phyloP scores from a whole-genome alignment of 1,140 invertebrate species.

The Periplaneta americana region DNA sequence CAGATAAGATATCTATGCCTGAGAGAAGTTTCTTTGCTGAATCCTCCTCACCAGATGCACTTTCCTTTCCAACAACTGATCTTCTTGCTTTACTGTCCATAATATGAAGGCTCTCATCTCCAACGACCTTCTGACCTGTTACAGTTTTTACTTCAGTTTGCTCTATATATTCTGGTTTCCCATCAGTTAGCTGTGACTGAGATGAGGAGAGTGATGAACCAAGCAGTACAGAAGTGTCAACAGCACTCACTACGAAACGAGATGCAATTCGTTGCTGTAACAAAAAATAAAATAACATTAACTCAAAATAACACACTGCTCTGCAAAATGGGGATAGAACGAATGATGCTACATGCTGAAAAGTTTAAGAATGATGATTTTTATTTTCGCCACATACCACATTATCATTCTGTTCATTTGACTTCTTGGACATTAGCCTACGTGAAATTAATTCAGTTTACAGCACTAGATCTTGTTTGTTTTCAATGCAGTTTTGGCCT shows the following conservation, averaged over 20 bases:
- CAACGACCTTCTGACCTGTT: background rate
- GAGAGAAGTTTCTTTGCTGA: background rate
- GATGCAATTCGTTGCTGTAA: slow-evolving; percentile 60
- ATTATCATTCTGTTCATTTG: no score
- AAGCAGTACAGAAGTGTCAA: slow-evolving; percentile 35
- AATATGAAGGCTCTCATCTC: no score
- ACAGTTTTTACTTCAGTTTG: background rate
- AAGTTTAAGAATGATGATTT: no score
- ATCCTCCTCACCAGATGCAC: background rate
- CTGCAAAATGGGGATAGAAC: no score
- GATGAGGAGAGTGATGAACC: background rate
- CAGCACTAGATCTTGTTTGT: no score
- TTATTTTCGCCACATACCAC: no score
- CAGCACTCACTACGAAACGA: slow-evolving; percentile 72
- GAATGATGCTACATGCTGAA: no score
- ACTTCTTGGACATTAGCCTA: no score
- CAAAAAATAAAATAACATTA: slow-evolving; percentile 18
- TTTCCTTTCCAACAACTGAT: background rate
- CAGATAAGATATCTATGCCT: no score
- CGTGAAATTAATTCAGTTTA: no score
- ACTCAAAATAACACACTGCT: background rate
- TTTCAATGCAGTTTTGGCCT: no score
- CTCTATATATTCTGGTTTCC: background rate
- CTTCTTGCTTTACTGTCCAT: background rate
- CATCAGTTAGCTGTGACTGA: background rate